Evolutionary conservation across 2,113 vertebrate genomes (phyloP).

Genomic region (Sminthopsis crassicaudata): DNA sequence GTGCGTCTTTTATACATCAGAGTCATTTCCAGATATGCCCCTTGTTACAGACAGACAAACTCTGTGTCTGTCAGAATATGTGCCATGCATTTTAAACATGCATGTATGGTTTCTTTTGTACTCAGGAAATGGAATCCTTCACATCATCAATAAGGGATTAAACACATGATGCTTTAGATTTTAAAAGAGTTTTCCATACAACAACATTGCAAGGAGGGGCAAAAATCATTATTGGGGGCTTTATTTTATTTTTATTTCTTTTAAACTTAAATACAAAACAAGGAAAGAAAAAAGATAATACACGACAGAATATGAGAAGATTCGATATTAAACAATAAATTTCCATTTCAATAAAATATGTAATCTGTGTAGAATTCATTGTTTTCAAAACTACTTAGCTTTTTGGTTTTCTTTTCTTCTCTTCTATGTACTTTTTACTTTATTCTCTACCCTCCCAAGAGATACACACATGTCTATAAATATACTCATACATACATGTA

Average conservation of each 20-base stretch:
- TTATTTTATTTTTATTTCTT: not conserved
- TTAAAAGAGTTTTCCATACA: too few species aligned
- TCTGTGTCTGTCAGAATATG: too few species aligned
- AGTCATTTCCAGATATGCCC: not conserved
- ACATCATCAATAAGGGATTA: not conserved
- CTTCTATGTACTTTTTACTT: not conserved
- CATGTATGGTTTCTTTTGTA: not conserved
- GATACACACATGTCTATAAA: too few species aligned
- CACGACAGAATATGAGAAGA: not conserved
- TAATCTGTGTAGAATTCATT: too few species aligned
- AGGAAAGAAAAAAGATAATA: not conserved
- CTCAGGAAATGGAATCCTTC: constrained; percentile 50
- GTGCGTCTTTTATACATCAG: not conserved
- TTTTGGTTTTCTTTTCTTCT: not conserved
- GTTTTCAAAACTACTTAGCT: too few species aligned
- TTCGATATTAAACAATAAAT: not conserved
- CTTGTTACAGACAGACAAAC: too few species aligned
- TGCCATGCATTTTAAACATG: not conserved
- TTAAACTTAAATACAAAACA: not conserved
- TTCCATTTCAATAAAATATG: too few species aligned
- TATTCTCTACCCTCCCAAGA: not conserved
- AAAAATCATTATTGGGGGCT: not conserved
- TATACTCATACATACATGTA: not conserved
- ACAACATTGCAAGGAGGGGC: too few species aligned
- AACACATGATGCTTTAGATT: not conserved